Percentiles rank a stretch among this genome's conserved stretches.
Evolutionary conservation across 2,797 vertebrate genomes (phyloP).

Genomic region (Hoplostethus atlanticus): DNA sequence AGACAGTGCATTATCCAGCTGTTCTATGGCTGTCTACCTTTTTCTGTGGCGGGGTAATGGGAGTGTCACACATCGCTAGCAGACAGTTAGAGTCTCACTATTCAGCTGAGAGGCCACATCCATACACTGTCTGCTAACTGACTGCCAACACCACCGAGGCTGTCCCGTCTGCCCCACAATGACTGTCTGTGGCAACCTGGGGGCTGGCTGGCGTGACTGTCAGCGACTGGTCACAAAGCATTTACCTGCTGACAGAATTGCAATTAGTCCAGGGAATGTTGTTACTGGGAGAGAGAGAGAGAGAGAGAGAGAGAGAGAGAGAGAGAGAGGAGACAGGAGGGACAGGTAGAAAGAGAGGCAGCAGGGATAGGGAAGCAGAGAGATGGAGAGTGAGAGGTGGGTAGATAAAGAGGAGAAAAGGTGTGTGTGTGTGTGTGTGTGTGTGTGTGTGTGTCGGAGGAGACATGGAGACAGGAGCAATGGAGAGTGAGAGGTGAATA

Average conservation of each 20-base stretch:
- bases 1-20: slow-evolving; percentile 85
- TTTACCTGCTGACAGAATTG: slow-evolving; percentile 99
- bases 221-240: slow-evolving; percentile 95
- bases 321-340: slow-evolving; percentile 46
- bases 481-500: slow-evolving; percentile 64
- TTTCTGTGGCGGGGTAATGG: slow-evolving; percentile 85
- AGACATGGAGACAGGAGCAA: slow-evolving; percentile 49
- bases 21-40: slow-evolving; percentile 88
- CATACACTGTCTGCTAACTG: slow-evolving; percentile 89
- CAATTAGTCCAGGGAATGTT: slow-evolving; percentile 95
- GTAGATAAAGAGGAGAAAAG: slow-evolving; percentile 63
- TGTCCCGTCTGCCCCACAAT: slow-evolving; percentile 86
- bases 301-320: neutral
- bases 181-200: slow-evolving; percentile 91
- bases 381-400: slow-evolving; percentile 65
- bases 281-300: slow-evolving; percentile 80
- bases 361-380: slow-evolving; percentile 40
- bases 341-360: slow-evolving; percentile 40
- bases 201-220: slow-evolving; percentile 91
- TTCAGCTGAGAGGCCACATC: slow-evolving; percentile 87
- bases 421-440: slow-evolving; percentile 45
- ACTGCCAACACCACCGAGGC: slow-evolving; percentile 73
- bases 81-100: slow-evolving; percentile 84
- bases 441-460: slow-evolving; percentile 30
- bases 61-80: slow-evolving; percentile 85